These are phyloP conservation scores for Lordiphosa collinella DNA, from an alignment of 1,140 invertebrate species.

Conservation along the genomic window DNA sequence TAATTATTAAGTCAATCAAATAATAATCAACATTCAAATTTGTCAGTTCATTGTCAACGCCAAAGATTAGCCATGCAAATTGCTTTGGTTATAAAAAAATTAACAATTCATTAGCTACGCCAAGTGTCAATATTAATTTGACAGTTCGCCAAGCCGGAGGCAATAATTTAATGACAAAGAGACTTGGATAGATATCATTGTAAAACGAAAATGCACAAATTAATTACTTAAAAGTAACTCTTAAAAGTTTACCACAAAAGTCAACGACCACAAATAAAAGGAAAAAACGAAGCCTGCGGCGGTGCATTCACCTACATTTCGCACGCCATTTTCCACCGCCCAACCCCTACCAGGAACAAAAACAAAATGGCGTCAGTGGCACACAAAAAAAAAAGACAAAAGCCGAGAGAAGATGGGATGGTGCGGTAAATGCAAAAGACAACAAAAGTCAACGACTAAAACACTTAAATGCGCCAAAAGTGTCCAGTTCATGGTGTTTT, in stretches of 20 bases:
- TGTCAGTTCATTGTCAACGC: conserved; percentile 52
- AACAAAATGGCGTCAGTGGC: conserved; percentile 59
- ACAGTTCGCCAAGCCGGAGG: conserved; percentile 4
- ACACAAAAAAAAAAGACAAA: conserved; percentile 36
- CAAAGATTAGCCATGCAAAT: conserved; percentile 52
- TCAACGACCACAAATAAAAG: conserved; percentile 19
- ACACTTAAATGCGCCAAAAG: conserved; percentile 62
- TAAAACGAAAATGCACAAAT: no score
- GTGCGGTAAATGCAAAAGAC: conserved; percentile 35
- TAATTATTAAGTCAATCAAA: conserved; percentile 24
- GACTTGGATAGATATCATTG: no score
- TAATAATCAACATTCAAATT: conserved; percentile 25
- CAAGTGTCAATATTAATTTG: conserved; percentile 28
- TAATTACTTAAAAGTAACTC: not conserved
- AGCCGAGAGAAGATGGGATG: not conserved
- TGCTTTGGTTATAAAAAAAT: conserved; percentile 31
- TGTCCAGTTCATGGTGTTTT: conserved; percentile 35
- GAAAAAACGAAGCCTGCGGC: conserved; percentile 25
- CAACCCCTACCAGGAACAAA: conserved; percentile 26
- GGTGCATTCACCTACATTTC: conserved; percentile 73
- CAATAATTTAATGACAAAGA: not conserved
- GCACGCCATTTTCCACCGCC: conserved; percentile 50
- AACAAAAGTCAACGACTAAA: conserved; percentile 70
- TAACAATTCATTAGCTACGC: conserved; percentile 21
- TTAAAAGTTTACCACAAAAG: conserved; percentile 52